Evolutionary conservation across 2,113 vertebrate genomes (phyloP).

Genomic region (Bubalus kerabau): DNA sequence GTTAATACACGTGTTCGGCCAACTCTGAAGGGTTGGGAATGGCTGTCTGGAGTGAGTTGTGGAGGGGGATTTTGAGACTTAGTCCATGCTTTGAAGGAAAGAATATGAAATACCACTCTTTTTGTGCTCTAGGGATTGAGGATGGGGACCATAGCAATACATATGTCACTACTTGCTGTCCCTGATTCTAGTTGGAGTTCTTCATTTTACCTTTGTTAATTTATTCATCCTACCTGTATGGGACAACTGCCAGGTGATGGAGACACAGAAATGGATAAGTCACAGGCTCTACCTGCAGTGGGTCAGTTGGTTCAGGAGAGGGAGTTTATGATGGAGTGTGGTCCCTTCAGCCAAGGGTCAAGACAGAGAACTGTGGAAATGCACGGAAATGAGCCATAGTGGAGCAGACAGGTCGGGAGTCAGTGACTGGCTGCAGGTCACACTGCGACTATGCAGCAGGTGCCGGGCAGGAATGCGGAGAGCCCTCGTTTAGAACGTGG

Average conservation of each 20-base stretch:
- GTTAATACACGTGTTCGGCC: neutral
- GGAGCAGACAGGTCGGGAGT: neutral
- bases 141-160: fast-evolving
- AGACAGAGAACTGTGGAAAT: neutral
- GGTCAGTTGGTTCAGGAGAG: neutral
- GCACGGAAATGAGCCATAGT: neutral
- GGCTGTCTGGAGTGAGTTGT: neutral
- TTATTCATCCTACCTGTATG: neutral
- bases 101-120: neutral
- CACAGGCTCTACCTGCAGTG: neutral
- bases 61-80: neutral
- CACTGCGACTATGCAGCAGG: neutral
- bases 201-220: neutral
- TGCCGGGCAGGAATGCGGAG: neutral
- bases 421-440: neutral
- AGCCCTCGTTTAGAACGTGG: neutral
- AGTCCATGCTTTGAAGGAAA: neutral
- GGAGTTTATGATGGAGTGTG: neutral
- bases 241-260: neutral
- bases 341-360: neutral
- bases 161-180: neutral
- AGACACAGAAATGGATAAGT: neutral
- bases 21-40: neutral
- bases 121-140: neutral
- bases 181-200: neutral